These are phyloP conservation scores for Hydropsyche betteni DNA, from an alignment of 2,888 invertebrate genomes.

Conservation along the genomic window DNA sequence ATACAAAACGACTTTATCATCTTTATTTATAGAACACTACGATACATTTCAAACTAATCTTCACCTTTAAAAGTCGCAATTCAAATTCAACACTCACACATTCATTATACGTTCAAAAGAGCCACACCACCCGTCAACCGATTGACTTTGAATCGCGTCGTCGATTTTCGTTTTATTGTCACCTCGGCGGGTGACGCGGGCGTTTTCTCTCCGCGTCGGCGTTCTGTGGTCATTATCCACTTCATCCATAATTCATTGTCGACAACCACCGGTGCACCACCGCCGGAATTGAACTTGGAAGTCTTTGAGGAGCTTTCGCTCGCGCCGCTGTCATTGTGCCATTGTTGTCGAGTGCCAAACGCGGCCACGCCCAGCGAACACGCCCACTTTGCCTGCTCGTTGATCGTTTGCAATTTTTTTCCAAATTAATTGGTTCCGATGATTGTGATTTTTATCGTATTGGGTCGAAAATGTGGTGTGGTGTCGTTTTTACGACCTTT, in stretches of 20 bases:
- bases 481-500: neutral
- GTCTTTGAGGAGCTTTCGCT: conserved; percentile 29
- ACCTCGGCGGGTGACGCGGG: conserved; percentile 24
- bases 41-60: too few relatives aligned
- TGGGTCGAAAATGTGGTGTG: neutral
- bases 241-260: conserved; percentile 40
- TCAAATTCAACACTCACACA: neutral
- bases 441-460: neutral
- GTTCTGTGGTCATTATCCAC: conserved; percentile 35
- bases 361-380: conserved; percentile 33
- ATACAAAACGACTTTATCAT: too few relatives aligned
- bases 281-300: conserved; percentile 20
- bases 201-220: conserved; percentile 8
- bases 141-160: too few relatives aligned
- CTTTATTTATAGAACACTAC: too few relatives aligned
- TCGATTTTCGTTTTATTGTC: too few relatives aligned
- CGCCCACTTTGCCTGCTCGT: conserved; percentile 20
- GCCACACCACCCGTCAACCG: neutral
- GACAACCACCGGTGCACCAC: neutral
- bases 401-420: neutral
- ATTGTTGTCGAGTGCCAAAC: conserved; percentile 44
- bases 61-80: too few relatives aligned
- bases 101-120: neutral
- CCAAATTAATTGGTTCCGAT: neutral
- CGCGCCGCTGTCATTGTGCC: conserved; percentile 39